Base-by-base conservation (phyloP, 23 tunicate genomes). In the Ciona savignyi region DNA sequence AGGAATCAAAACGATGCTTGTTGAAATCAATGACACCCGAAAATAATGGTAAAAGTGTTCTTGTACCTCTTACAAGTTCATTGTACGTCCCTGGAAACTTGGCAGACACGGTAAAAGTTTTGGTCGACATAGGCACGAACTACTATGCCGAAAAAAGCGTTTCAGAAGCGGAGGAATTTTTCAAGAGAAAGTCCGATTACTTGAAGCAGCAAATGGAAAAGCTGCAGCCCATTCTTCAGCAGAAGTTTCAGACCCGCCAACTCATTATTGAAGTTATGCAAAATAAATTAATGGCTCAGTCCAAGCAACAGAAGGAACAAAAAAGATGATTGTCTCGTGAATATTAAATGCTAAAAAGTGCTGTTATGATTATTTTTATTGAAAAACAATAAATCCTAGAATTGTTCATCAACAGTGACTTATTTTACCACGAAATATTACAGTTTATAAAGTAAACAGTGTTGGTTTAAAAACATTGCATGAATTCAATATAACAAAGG, bases 161-260 rank as follows among this genome's bases (percentile, higher is more conserved):
- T 4, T 32, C 75, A 2, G 99, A 94, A 24, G 95, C 99, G 15
- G 89, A 86, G 9, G 99, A 94, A 66, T 94, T 82, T 51, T 94
- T 94, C 79, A 87, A 87, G 23, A 29, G 99, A 32, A 94, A 94
- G 71, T 68, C 87, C 3, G 94, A 94, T 28, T 94, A 72, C 70
- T 33, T 94, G 67, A 87, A 82, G 67, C 89, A 83, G 60, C 88
- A 94, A 62, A 87, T 94, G 86, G 99, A 94, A 32, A 78, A 84
- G 49, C 66, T 94, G 0, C 90, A 83, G 70, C 84, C 86, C 2
- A 72, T 73, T 22, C 35, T 94, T 32, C 89, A 86, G 61, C 95
- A 94, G 32, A 94, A 94, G 63, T 84, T 65, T 60, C 85, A 91
- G 60, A 85, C 82, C 0, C 80, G 76, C 48, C 97, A 91, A 70